Evolutionary conservation across 2,888 invertebrate species (phyloP).

Genomic region (Tromatobia lineatoria): DNA sequence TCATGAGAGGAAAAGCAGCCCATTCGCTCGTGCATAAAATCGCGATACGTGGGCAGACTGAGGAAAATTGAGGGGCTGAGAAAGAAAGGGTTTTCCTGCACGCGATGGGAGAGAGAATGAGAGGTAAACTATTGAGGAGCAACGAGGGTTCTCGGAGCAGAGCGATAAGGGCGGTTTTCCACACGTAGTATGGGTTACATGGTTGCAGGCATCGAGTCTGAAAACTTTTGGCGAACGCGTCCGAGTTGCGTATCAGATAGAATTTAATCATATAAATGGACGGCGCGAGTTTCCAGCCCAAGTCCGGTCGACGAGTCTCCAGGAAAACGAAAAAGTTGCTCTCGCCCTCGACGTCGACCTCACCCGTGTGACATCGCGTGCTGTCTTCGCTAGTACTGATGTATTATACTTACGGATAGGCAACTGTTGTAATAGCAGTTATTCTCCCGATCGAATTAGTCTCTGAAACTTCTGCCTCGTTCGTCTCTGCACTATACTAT

Average conservation of each 20-base stretch:
- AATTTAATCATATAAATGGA: conserved; percentile 82
- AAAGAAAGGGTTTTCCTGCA: conserved; percentile 34
- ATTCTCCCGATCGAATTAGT: conserved; percentile 78
- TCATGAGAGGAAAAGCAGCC: conserved; percentile 41
- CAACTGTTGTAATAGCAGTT: conserved; percentile 59
- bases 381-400: conserved; percentile 34
- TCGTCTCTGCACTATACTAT: conserved; percentile 20
- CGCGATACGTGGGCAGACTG: conserved; percentile 60
- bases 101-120: not conserved
- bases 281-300: conserved; percentile 65
- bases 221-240: conserved; percentile 74
- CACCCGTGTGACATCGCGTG: conserved; percentile 54
- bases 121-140: not conserved
- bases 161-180: conserved; percentile 46
- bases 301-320: conserved; percentile 56
- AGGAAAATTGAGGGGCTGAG: conserved; percentile 19
- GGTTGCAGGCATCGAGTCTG: conserved; percentile 71
- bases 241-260: conserved; percentile 74
- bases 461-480: conserved; percentile 57
- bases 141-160: not conserved
- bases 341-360: conserved; percentile 29
- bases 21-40: conserved; percentile 66
- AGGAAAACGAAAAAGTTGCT: conserved; percentile 74
- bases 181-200: not conserved
- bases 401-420: conserved; percentile 16